phyloP scores from a whole-genome alignment of 2,888 invertebrate species.

The Syritta pipiens region DNA sequence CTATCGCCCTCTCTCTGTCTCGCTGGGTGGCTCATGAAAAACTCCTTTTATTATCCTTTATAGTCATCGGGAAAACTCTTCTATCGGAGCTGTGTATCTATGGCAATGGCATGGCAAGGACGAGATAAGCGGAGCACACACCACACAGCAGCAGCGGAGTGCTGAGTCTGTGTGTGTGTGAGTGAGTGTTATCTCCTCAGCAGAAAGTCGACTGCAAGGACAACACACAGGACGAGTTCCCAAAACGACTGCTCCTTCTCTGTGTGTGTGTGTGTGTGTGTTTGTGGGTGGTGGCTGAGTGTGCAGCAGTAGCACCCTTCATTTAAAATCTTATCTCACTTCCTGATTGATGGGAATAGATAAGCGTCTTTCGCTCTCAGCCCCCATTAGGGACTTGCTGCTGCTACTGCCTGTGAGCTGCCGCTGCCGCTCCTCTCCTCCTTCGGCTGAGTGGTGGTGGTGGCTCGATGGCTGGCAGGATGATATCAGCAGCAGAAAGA shows the following conservation, averaged over 20 bases:
- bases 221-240: constrained; percentile 63
- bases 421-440: constrained; percentile 23
- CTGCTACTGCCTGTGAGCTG: constrained; percentile 5
- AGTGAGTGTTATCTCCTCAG: constrained; percentile 57
- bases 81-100: constrained; percentile 69
- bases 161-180: constrained; percentile 18
- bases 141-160: constrained; percentile 53
- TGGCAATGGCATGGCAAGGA: constrained; percentile 70
- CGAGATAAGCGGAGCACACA: constrained; percentile 66
- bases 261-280: constrained; percentile 40
- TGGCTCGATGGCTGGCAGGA: constrained; percentile 33
- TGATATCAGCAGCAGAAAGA: constrained; percentile 50
- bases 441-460: constrained; percentile 19
- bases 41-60: constrained; percentile 70
- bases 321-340: constrained; percentile 79
- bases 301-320: constrained; percentile 72
- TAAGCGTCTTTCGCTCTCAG: constrained; percentile 75
- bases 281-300: constrained; percentile 70
- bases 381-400: constrained; percentile 40
- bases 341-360: constrained; percentile 80
- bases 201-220: constrained; percentile 66
- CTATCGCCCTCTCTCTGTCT: constrained; percentile 40
- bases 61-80: constrained; percentile 69
- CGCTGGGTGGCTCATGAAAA: constrained; percentile 64
- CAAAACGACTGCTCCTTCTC: constrained; percentile 70